Percentiles rank a stretch among this genome's conserved stretches.
Evolutionary conservation across 1,140 invertebrate species (phyloP).

Genomic region (Eciton burchellii): DNA sequence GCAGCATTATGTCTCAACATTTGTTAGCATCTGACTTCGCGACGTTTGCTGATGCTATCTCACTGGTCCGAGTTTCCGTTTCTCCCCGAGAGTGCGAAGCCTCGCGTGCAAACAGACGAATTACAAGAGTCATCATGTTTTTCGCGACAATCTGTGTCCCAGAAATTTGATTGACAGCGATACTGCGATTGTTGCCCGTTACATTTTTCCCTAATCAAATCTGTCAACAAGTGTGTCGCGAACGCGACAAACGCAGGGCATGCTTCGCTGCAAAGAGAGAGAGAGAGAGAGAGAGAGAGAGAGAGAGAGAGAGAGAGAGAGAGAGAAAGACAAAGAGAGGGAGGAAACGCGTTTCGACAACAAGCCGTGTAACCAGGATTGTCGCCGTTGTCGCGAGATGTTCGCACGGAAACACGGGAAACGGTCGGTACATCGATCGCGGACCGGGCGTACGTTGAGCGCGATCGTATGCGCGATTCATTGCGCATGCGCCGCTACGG

Average conservation of each 20-base stretch:
- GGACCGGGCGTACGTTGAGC: slow-evolving; percentile 22
- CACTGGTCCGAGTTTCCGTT: neutral
- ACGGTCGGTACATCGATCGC: slow-evolving; percentile 42
- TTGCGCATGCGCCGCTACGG: slow-evolving; percentile 46
- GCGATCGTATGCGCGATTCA: slow-evolving; percentile 53
- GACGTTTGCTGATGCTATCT: neutral
- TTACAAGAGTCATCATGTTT: neutral
- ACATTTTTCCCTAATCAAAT: neutral
- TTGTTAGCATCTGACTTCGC: neutral
- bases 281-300: no score
- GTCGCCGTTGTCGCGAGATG: slow-evolving; percentile 23
- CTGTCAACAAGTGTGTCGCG: neutral
- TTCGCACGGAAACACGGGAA: slow-evolving; percentile 45
- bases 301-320: no score
- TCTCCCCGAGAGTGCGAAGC: neutral
- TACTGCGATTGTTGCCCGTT: neutral
- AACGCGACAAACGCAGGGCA: neutral
- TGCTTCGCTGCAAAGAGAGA: neutral
- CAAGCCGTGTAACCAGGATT: neutral
- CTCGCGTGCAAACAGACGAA: neutral
- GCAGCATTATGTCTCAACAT: neutral
- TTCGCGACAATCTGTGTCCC: neutral
- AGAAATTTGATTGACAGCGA: neutral
- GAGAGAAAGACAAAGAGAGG: no score
- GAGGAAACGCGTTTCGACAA: neutral